Evolutionary conservation across 2,797 vertebrate genomes (phyloP), one percentile per base, ranked within the genome.

Genomic region (Acanthopagrus latus): DNA sequence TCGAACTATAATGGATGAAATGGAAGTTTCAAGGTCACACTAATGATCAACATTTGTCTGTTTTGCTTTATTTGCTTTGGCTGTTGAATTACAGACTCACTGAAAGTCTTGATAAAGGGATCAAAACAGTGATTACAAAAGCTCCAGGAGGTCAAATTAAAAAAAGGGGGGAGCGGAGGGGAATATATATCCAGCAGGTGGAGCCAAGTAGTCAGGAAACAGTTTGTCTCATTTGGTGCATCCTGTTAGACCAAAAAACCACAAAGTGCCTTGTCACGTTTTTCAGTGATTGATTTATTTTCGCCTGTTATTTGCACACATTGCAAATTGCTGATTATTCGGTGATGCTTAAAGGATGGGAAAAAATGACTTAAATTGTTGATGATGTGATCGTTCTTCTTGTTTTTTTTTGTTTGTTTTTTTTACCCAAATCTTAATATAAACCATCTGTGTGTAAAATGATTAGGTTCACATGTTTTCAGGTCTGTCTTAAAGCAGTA

Each of bases 121-220:
- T 44, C 46, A 55, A 70, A 71, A 20, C 44, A 7, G 46, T 13
- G 0, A 50, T 63, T 41, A 7, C 9, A 18, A n/a, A 54, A 68
- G 44, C 12, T 63, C 1, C 50, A 27, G 4, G 17, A 44, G 2
- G 48, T 11, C 29, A n/a, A 41, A 25, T 25, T 8, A 44, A 21
- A 50, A 23, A 54, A 38, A 4, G 16, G 38, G 14, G 20, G 2
- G 64, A 78, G 50, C 58, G 18, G 5, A 0, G 3, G 0, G 16
- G 2, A 33, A 7, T 33, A 14, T 48, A 1, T 48, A 0, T 68
- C 87, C 87, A 89, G 79, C 77, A 84, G 88, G 62, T 62, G 89
- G 86, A 20, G 80, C 76, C 52, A 71, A 63, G 3, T 44, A 74
- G 57, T 52, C 41, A 56, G 18, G 55, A 59, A 25, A 62, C 5